Evolutionary conservation across 2,797 vertebrate species (phyloP).

Genomic region (Tapera naevia): DNA sequence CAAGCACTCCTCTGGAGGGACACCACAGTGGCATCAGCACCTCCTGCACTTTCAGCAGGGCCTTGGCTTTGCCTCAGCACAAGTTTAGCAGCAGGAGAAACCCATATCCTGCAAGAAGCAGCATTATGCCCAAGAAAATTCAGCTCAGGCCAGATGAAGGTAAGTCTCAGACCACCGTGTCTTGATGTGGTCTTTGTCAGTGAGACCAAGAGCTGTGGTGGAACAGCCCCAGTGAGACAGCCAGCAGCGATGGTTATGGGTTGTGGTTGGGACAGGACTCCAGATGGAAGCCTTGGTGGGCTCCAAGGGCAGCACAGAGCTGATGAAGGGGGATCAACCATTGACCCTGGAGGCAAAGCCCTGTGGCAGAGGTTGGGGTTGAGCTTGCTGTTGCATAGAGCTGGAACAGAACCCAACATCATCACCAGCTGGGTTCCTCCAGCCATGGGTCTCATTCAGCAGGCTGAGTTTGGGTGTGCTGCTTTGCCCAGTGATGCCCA

Average conservation of each 20-base stretch:
- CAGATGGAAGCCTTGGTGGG: not conserved
- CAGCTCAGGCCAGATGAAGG: not conserved
- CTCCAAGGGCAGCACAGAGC: not conserved
- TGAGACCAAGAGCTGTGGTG: not conserved
- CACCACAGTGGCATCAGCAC: not conserved
- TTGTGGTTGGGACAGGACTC: not conserved
- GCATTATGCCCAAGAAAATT: not conserved
- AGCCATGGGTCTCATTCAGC: rapidly evolving
- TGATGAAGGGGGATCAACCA: not conserved
- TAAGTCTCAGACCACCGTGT: not conserved
- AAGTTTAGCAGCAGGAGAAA: not conserved
- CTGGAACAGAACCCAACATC: not conserved
- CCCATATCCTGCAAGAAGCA: not conserved
- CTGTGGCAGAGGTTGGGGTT: not conserved
- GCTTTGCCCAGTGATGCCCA: not conserved
- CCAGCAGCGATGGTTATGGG: not conserved
- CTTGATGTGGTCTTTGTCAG: not conserved
- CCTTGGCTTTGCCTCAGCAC: not conserved
- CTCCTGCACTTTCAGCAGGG: not conserved
- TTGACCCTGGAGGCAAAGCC: not conserved
- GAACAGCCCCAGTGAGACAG: not conserved
- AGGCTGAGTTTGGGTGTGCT: not conserved
- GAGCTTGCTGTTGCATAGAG: not conserved
- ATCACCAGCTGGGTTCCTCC: not conserved
- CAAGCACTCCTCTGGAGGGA: not conserved